Evolutionary conservation across 2,888 invertebrate species (phyloP), one percentile per base, ranked within the genome.

Genomic region (Fabriciana adippe): DNA sequence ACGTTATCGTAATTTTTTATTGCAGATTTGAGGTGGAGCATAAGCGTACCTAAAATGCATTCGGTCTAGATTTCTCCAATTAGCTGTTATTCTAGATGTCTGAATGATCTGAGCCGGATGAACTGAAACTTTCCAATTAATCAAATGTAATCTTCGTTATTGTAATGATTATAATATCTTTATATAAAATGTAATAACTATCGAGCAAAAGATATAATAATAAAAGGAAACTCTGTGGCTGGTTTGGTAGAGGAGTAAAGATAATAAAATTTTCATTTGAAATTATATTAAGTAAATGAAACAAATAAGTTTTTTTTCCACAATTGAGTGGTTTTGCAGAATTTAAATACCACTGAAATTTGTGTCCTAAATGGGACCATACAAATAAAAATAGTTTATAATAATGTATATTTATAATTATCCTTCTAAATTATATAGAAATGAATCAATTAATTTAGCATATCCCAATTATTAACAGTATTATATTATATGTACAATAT

Each of bases 401-500:
- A 41, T 41, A 41, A 3, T 41, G 35, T 41, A 41, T 11, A 41
- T 41, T 41, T 64, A 54, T 64, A 54, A 55, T 63, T 64, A 54
- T 62, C 56, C 18, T 67, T 66, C 65, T 60, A 63, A 67, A 72
- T 65, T 72, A 59, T 72, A 72, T 60, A 70, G 50, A 68, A 70
- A 71, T 65, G 70, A 79, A 86, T 89, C 86, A 88, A 87, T 89
- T 89, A 89, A 81, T 89, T 89, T 86, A 80, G 83, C 90, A 88
- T 90, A 90, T 90, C 88, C 78, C 78, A 78, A 78, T 79, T 72
- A 82, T 84, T 75, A 81, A 75, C 82, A 84, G 78, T 87, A 83
- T 85, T 83, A 80, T 81, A 78, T 79, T 48, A 57, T 57, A 45
- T n/a, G 26, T 59, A 59, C 26, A 26, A 26, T 59, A 48, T 79